A percentile compares a stretch with the other conserved stretches of the same genome.
phyloP scores from a whole-genome alignment of 2,113 vertebrate genomes.

The Bucco capensis region DNA sequence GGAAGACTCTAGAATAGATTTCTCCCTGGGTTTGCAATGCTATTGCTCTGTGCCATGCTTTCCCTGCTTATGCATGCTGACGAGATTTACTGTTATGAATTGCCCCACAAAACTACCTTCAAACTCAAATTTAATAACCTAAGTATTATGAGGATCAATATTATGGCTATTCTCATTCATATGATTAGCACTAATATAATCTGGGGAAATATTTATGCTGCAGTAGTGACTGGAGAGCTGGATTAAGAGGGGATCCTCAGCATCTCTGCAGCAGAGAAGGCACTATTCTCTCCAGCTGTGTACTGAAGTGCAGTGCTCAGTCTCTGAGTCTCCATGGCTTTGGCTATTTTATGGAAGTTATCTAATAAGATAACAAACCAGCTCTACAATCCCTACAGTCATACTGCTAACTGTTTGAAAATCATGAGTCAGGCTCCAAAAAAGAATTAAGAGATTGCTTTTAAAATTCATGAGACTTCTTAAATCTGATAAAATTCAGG shows the following conservation, averaged over 20 bases:
- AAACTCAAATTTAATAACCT: conserved; percentile 61
- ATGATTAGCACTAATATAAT: conserved; percentile 55
- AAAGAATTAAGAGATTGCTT: conserved; percentile 52
- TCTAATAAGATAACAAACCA: conserved; percentile 48
- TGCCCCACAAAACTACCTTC: conserved; percentile 35
- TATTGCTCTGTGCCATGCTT: conserved; percentile 37
- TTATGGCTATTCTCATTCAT: conserved; percentile 50
- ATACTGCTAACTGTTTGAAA: conserved; percentile 52
- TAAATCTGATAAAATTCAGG: conserved; percentile 55
- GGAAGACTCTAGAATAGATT: conserved; percentile 30
- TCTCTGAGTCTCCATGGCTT: neutral
- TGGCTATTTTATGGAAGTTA: conserved; percentile 49
- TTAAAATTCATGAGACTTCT: conserved; percentile 66
- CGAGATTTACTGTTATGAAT: conserved; percentile 33
- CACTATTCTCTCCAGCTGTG: neutral
- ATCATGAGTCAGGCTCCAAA: conserved; percentile 55
- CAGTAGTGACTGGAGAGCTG: conserved; percentile 28
- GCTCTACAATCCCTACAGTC: conserved; percentile 46
- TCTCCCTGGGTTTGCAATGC: conserved; percentile 14
- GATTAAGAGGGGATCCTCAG: neutral
- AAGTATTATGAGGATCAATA: conserved; percentile 61
- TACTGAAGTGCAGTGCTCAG: conserved; percentile 1
- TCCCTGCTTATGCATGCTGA: conserved; percentile 42
- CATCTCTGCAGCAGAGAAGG: neutral
- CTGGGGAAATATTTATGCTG: conserved; percentile 42